Evolutionary conservation across 2,797 vertebrate genomes (phyloP).

Genomic region (Cuniculus paca): DNA sequence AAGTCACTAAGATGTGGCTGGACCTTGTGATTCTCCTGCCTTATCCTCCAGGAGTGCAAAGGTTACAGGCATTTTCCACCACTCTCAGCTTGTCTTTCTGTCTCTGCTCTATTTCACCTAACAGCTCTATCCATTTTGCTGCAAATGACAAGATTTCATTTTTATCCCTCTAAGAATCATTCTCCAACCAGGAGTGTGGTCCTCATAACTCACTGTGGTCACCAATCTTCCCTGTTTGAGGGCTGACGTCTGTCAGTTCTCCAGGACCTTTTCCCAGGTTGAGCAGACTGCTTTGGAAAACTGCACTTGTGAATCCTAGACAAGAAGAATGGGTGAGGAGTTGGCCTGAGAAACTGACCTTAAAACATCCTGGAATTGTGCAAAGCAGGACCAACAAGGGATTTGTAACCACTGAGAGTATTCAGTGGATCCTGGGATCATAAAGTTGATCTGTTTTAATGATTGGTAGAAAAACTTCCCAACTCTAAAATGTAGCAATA

Average conservation of each 20-base stretch:
- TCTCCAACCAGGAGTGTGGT: too few species aligned
- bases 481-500: not conserved
- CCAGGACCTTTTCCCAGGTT: not conserved
- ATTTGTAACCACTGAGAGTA: not conserved
- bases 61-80: not conserved
- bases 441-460: not conserved
- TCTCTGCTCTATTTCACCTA: not conserved
- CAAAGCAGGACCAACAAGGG: not conserved
- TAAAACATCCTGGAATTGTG: not conserved
- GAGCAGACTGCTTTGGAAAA: not conserved
- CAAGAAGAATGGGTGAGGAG: not conserved
- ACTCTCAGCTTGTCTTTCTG: not conserved
- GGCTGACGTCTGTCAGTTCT: not conserved
- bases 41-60: not conserved
- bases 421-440: not conserved
- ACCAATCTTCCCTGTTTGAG: not conserved
- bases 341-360: too few species aligned
- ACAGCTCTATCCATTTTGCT: not conserved
- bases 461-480: not conserved
- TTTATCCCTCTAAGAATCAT: not conserved
- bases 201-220: not conserved
- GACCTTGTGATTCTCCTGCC: not conserved
- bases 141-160: not conserved
- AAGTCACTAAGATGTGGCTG: not conserved
- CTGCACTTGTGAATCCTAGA: too few species aligned